A percentile compares a stretch with the other conserved stretches of the same genome.
These are phyloP conservation scores for cattle (Bos taurus) DNA, from an alignment of 2,113 vertebrate species.

Conservation along the genomic window DNA sequence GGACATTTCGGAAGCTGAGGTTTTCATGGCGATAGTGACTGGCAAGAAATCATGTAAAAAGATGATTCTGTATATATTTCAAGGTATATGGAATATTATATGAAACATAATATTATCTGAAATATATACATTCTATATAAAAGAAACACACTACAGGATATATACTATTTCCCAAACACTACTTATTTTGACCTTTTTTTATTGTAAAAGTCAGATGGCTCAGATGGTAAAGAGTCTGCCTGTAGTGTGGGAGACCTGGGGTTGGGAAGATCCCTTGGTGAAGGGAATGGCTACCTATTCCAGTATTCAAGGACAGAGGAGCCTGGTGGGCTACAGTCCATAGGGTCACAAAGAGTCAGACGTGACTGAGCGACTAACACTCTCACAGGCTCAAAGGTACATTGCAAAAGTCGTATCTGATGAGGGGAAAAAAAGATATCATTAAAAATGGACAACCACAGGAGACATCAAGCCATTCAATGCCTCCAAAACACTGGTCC, in stretches of 20 bases:
- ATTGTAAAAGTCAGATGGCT: background rate
- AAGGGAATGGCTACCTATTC: background rate
- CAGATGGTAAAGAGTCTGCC: background rate
- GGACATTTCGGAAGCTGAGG: background rate
- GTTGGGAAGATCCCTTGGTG: background rate
- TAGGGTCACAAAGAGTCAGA: fast-evolving
- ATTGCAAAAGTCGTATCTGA: background rate
- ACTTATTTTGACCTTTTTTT: background rate
- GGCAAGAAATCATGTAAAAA: background rate
- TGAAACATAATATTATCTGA: background rate
- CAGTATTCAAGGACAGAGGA: background rate
- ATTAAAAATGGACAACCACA: background rate
- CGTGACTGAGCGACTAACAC: background rate
- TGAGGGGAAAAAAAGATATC: background rate
- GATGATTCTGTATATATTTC: background rate
- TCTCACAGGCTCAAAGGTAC: background rate
- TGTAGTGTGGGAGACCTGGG: background rate
- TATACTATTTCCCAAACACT: background rate
- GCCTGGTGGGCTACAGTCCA: background rate
- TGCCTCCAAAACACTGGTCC: background rate
- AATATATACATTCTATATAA: background rate
- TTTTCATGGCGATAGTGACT: background rate
- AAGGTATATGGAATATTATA: background rate
- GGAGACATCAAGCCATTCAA: background rate
- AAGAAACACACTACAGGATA: background rate